Conservation (phyloP, 2,113 vertebrate species). For the Elephantulus edwardii region DNA sequence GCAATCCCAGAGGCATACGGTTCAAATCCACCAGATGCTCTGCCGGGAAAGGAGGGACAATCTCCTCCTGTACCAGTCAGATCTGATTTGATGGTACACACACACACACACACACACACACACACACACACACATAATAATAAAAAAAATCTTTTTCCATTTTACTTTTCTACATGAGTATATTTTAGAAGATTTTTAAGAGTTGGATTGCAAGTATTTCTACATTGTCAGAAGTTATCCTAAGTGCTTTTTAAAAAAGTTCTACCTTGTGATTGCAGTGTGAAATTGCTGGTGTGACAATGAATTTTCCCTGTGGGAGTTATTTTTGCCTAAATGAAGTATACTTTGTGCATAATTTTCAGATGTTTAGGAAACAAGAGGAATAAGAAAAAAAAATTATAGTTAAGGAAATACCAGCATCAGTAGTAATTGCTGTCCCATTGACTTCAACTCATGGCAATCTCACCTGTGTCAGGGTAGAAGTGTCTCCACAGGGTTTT, state of each 20-base stretch:
- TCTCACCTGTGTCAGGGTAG: not conserved
- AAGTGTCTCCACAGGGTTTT: not conserved
- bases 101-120: too few species aligned
- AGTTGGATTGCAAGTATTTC: constrained; percentile 15
- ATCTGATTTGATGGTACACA: too few species aligned
- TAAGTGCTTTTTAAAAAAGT: not conserved
- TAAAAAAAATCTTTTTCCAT: constrained; percentile 19
- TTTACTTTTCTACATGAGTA: constrained; percentile 9
- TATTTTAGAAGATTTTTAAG: constrained; percentile 34
- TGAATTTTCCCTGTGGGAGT: not conserved
- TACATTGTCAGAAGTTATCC: constrained; percentile 7
- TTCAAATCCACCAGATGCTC: too few species aligned
- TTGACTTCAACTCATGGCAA: not conserved
- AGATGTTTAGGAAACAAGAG: constrained; percentile 12
- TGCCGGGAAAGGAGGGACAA: too few species aligned
- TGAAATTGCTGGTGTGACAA: constrained; percentile 30
- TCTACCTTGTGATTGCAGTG: constrained; percentile 28
- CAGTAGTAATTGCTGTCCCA: not conserved
- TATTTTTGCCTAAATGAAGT: constrained; percentile 50
- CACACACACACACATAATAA: too few species aligned
- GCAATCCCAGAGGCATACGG: too few species aligned
- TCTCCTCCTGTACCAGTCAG: too few species aligned
- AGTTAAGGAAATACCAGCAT: constrained; percentile 3
- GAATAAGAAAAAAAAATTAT: not conserved
- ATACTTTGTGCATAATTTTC: not conserved